These are phyloP conservation scores for Limnephilus lunatus DNA, from an alignment of 2,888 invertebrate genomes.

Conservation along the genomic window DNA sequence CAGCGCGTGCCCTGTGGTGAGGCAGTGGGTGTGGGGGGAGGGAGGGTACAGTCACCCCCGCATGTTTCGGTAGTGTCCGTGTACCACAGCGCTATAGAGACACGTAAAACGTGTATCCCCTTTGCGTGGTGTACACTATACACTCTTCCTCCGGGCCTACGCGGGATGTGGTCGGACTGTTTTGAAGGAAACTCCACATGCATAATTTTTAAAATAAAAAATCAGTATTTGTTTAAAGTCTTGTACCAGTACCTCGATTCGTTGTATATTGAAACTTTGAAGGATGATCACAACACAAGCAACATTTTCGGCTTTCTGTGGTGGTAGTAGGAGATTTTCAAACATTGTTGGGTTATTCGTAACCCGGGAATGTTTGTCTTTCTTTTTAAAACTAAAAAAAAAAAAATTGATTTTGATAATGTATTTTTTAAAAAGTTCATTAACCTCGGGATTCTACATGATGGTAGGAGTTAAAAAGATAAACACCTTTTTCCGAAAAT, in stretches of 20 bases:
- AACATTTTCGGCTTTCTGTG: no score
- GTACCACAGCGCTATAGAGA: conserved; percentile 50
- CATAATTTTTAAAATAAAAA: not conserved
- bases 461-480: no score
- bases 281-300: no score
- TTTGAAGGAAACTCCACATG: not conserved
- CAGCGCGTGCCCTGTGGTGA: conserved; percentile 16
- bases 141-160: conserved; percentile 51
- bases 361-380: no score
- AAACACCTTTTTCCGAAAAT: no score
- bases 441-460: no score
- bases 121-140: conserved; percentile 55
- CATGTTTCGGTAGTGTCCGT: conserved; percentile 60
- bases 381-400: no score
- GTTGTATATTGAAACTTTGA: not conserved
- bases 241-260: no score
- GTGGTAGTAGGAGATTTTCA: no score
- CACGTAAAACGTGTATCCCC: conserved; percentile 27
- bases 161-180: conserved; percentile 51
- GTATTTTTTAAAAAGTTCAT: no score
- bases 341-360: no score
- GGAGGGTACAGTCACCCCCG: conserved; percentile 42
- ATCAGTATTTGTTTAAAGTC: not conserved
- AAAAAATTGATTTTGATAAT: no score
- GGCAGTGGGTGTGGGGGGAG: not conserved